Evolutionary conservation across 2,797 vertebrate species (phyloP).

Genomic region (Pachyuromys duprasi): DNA sequence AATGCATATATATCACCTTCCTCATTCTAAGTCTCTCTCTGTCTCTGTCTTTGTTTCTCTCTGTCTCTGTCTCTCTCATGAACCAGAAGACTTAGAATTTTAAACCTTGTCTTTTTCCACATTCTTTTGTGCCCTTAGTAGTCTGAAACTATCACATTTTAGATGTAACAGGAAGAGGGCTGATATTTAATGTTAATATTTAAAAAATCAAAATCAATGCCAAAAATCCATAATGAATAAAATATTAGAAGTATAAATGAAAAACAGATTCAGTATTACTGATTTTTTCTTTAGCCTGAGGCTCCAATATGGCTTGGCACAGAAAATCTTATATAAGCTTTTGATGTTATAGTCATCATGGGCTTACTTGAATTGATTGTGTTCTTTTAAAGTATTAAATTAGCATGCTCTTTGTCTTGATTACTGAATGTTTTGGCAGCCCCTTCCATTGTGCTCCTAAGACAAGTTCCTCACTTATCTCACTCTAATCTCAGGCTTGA

Average conservation of each 20-base stretch:
- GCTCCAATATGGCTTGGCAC: constrained; percentile 24
- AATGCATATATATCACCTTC: not conserved
- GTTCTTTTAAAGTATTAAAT: constrained; percentile 22
- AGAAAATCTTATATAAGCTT: constrained; percentile 62
- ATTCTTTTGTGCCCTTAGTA: not conserved
- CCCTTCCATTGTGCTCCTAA: not conserved
- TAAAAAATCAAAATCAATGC: constrained; percentile 68
- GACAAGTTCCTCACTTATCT: not conserved
- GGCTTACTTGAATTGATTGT: constrained; percentile 41
- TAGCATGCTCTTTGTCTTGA: not conserved
- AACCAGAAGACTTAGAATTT: not conserved
- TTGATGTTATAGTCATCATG: constrained; percentile 27
- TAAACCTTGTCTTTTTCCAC: not conserved
- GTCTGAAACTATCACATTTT: not conserved
- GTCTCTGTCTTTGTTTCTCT: no score
- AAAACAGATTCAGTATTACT: constrained; percentile 63
- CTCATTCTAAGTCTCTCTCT: not conserved
- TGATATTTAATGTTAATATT: constrained; percentile 57
- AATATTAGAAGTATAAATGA: constrained; percentile 69
- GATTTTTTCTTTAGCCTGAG: constrained; percentile 57
- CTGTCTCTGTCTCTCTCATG: not conserved
- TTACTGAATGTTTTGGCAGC: not conserved
- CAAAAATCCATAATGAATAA: constrained; percentile 68
- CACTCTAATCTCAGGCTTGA: not conserved
- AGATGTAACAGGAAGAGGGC: not conserved